Base-by-base conservation (phyloP, 2,797 vertebrate genomes). In the Cetoscarus ocellatus region DNA sequence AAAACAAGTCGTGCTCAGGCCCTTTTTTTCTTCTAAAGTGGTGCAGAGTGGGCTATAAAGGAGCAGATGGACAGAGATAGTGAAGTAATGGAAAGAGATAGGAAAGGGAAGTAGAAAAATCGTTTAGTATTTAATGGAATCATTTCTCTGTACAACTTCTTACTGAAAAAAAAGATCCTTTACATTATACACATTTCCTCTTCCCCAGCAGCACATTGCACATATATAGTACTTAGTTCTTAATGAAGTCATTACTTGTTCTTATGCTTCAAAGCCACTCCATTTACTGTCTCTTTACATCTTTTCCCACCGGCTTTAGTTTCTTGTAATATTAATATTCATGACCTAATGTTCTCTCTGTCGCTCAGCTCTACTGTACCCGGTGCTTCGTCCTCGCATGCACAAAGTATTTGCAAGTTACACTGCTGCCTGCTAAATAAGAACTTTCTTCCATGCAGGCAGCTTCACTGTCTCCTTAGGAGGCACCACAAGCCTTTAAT, bases 181-280 rank as follows among this genome's bases (percentile, higher is more conserved):
- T 18, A 42, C 9, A 66, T 73, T 67, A 34, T 35, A 75, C 43
- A 69, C 56, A 71, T 67, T 47, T 71, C 43, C 9, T 49, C 48
- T 48, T 27, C 52, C 14, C 19, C 47, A 42, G 47, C 35, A 47
- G 18, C 18, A 18, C 52, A 62, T 34, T 58, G 36, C 63, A 60
- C 47, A 70, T 36, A 67, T 55, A 64, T 47, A 45, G 51, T 53
- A 38, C 61, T 52, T 38, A 67, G 45, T 60, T 63, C 59, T 60
- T 66, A 75, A 80, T 77, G 34, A 82, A 70, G 19, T 67, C 50
- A 75, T 84, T 75, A 70, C 67, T 57, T 68, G 44, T 69, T 39
- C 40, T 51, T 38, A 47, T 55, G 55, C 59, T 79, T 76, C 38
- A 63, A 42, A 70, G 43, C 27, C 19, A 62, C 74, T 67, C 66